Conservation (phyloP, 2,888 invertebrate genomes). For the Busseola fusca region DNA sequence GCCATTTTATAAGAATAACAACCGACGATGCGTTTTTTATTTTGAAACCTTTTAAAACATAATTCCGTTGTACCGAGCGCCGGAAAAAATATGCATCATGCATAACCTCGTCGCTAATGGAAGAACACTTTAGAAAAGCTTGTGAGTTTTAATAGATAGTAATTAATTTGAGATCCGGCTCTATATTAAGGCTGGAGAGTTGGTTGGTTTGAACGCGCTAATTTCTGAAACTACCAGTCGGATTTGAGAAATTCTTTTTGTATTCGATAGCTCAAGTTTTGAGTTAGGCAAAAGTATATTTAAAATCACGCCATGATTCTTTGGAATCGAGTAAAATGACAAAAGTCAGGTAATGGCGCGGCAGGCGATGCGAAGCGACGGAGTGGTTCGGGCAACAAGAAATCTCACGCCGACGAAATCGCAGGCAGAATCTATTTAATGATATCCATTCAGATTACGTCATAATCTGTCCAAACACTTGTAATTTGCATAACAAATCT, state of each 20-base stretch:
- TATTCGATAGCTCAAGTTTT: background rate
- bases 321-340: background rate
- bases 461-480: conserved; percentile 13
- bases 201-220: too few species aligned
- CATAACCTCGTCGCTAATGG: conserved; percentile 36
- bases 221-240: background rate
- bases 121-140: conserved; percentile 1
- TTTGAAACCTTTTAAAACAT: conserved; percentile 53
- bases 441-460: background rate
- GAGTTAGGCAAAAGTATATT: background rate
- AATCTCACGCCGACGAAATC: background rate
- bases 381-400: background rate
- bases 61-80: conserved; percentile 36
- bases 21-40: conserved; percentile 45
- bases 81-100: conserved; percentile 32
- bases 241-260: background rate
- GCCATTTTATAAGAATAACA: conserved; percentile 41
- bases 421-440: background rate
- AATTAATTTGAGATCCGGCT: too few species aligned
- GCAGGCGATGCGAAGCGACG: background rate
- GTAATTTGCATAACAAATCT: conserved; percentile 45
- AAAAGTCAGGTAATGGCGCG: background rate
- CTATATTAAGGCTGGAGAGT: too few species aligned
- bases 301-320: background rate
- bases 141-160: background rate